Evolutionary conservation across 2,888 invertebrate species (phyloP), one percentile per base, ranked within the genome.

Genomic region (Leptinotarsa tumamoca): DNA sequence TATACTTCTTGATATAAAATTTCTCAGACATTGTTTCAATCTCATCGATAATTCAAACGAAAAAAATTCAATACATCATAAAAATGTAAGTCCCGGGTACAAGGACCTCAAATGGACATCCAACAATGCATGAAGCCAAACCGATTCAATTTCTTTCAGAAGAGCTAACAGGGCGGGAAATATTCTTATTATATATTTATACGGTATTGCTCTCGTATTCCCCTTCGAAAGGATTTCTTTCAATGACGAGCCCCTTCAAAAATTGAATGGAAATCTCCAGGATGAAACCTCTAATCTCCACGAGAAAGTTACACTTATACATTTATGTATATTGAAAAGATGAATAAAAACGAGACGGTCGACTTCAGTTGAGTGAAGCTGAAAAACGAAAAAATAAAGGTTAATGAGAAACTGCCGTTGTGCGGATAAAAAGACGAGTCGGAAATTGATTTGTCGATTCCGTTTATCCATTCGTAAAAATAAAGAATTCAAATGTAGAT

Each of bases 361-460:
- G 52, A 58, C 21, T 23, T 58, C 23, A 23, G 23, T 58, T 23
- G 58, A 4, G 23, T 23, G 23, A 58, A 5, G 58, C 13, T 58
- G 58, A 58, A 58, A 58, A 58, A 58, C 15, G 23, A 27, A 58
- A 21, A 23, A 10, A 10, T 14, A 23, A 58, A 58, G 27, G 58
- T 58, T 58, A 58, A 58, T 15, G 58, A 58, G 58, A 58, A 58
- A 58, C 58, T 58, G 58, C 14, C 15, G 58, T 4, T 4, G 1
- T 21, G 4, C 21, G 15, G 13, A 4, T 15, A 27, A 58, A 58
- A 58, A 23, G 23, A 58, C 23, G 27, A 58, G 23, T 58, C 58
- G 58, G 58, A 58, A 58, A 58, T 58, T 4, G 58, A 58, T 21
- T 58, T 58, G 58, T 58, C 58, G 23, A 27, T 58, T 58, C 27